Base-by-base conservation (phyloP, 2,797 vertebrate species). In the Erpetoichthys calabaricus region DNA sequence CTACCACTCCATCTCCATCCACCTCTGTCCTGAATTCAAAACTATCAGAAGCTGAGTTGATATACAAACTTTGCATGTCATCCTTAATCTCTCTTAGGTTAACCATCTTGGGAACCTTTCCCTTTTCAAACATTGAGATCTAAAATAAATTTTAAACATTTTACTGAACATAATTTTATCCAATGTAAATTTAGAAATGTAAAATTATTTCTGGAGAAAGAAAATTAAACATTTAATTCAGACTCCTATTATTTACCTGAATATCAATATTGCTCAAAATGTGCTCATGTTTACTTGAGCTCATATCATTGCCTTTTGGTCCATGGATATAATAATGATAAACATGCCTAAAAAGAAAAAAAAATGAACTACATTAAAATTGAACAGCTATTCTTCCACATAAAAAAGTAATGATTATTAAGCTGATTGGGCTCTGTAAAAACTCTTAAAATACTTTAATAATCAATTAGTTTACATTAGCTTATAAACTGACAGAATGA, bases 281-380 rank as follows among this genome's bases (percentile, higher is more conserved):
- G 57, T 70, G 73, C 42, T 57, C 1, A 10, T 74, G 72, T 64
- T 64, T 64, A 44, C 59, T 60, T 9, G 9, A n/a, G 5, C 4
- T 70, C 42, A 54, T 47, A 64, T 82, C 68, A 61, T 91, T 91
- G 70, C 91, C 92, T 73, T 85, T 74, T 59, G 79, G 71, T 55
- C 94, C 94, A 59, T 98, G 92, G 65, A 98, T 81, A 68, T 98
- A 98, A 68, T 97, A 98, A 76, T 98, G 94, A 75, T 97, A 98
- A 53, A 89, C 84, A 70, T 98, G 89, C 59, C 94, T 98, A 73
- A 70, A 87, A 82, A 53, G 59, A 63, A 58, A 44, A 51, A 56
- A 45, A 62, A 47, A 47, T 6, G 6, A 47, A 47, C 46, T 25
- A 25, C 25, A 25, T 25, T 25, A 25, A 25, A 25, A 25, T 25